A percentile compares a stretch with the other conserved stretches of the same genome.
These are phyloP conservation scores for Hippocampus zosterae DNA, from an alignment of 2,113 vertebrate species.

Conservation along the genomic window DNA sequence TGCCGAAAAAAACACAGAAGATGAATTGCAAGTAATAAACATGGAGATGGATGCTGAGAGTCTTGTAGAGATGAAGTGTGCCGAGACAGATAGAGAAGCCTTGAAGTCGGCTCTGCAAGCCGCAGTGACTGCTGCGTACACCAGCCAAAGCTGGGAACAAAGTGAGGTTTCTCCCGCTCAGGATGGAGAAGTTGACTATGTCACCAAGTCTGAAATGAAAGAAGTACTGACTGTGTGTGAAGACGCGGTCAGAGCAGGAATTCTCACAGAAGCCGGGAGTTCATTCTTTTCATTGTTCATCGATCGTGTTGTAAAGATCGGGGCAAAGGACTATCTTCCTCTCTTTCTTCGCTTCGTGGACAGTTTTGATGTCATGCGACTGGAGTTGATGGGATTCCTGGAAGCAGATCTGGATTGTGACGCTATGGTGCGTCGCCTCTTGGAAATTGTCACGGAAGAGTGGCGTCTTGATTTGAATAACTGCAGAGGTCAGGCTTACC, in stretches of 20 bases:
- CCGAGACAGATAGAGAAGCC: slow-evolving; percentile 72
- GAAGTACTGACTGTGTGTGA: slow-evolving; percentile 90
- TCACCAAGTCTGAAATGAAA: slow-evolving; percentile 79
- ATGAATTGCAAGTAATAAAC: slow-evolving; percentile 66
- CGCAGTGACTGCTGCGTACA: slow-evolving; percentile 59
- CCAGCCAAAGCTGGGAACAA: slow-evolving; percentile 50
- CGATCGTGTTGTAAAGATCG: slow-evolving; percentile 83
- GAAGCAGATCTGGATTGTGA: slow-evolving; percentile 79
- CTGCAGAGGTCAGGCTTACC: slow-evolving; percentile 90
- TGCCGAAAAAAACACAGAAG: slow-evolving; percentile 64
- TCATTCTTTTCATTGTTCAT: slow-evolving; percentile 92
- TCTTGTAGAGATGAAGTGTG: slow-evolving; percentile 65
- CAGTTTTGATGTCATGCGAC: slow-evolving; percentile 85
- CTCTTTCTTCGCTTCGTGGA: slow-evolving; percentile 89
- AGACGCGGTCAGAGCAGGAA: slow-evolving; percentile 83
- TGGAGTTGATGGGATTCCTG: slow-evolving; percentile 88
- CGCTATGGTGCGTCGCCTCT: slow-evolving; percentile 77
- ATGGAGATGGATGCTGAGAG: slow-evolving; percentile 70
- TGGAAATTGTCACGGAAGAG: slow-evolving; percentile 80
- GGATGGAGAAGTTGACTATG: slow-evolving; percentile 70
- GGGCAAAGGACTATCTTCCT: slow-evolving; percentile 81
- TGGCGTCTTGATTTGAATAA: slow-evolving; percentile 89
- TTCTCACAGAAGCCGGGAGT: slow-evolving; percentile 81
- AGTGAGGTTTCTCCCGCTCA: slow-evolving; percentile 36
- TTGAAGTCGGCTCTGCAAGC: slow-evolving; percentile 71